phyloP scores from a whole-genome alignment of 2,113 vertebrate genomes.

The Perognathus longimembris region DNA sequence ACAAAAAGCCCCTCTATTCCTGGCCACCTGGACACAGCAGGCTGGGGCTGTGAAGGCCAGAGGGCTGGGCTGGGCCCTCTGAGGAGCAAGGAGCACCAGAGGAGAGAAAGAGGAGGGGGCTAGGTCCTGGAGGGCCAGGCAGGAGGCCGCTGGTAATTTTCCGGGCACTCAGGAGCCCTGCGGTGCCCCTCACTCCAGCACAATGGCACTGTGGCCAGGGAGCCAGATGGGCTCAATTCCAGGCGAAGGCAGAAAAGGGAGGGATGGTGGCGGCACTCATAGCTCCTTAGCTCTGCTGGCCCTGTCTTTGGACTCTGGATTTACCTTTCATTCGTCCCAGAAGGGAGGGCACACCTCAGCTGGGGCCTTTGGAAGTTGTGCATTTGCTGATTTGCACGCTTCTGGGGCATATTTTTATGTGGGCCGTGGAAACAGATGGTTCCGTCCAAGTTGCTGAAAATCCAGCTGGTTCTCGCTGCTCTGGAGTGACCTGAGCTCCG shows the following conservation, averaged over 20 bases:
- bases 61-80: conserved; percentile 46
- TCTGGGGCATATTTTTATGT: conserved; percentile 65
- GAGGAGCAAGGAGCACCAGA: neutral
- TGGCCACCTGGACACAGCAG: conserved; percentile 59
- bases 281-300: neutral
- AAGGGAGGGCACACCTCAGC: conserved; percentile 40
- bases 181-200: neutral
- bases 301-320: neutral
- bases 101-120: conserved; percentile 43
- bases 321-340: conserved; percentile 61
- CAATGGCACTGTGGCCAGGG: conserved; percentile 2
- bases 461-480: conserved; percentile 73
- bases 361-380: conserved; percentile 37
- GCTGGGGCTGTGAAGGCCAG: neutral
- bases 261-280: neutral
- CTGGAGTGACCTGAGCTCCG: conserved; percentile 68
- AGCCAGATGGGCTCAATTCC: conserved; percentile 61
- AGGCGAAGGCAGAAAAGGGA: conserved; percentile 2
- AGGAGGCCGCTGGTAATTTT: conserved; percentile 65
- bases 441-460: conserved; percentile 73
- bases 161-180: conserved; percentile 46
- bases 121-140: neutral
- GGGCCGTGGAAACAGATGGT: conserved; percentile 77
- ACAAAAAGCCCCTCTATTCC: conserved; percentile 76
- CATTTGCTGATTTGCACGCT: conserved; percentile 72